phyloP scores from a whole-genome alignment of 2,888 invertebrate genomes.

The Drosophila fungiperda region DNA sequence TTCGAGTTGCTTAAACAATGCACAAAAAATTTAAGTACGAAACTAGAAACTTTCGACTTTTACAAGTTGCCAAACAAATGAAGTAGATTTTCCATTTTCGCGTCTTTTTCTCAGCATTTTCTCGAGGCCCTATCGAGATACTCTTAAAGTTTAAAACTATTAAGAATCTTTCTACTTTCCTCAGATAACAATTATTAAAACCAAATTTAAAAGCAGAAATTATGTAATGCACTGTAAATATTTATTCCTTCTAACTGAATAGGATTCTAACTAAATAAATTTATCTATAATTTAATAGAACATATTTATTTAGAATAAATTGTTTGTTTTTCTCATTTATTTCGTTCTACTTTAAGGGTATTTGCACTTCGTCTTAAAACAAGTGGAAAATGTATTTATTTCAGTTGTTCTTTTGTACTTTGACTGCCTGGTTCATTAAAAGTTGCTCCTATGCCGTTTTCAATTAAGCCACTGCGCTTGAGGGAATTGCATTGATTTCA shows the following conservation, averaged over 20 bases:
- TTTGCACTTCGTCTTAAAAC: not conserved
- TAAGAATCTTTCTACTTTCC: not conserved
- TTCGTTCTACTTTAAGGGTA: conserved; percentile 5
- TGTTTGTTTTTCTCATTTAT: not conserved
- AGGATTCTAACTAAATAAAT: not conserved
- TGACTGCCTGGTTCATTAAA: conserved; percentile 64
- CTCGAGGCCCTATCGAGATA: not conserved
- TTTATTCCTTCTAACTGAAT: not conserved
- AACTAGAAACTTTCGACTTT: conserved; percentile 56
- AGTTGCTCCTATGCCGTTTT: conserved; percentile 67
- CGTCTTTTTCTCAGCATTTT: conserved; percentile 19
- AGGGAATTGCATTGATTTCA: conserved; percentile 70
- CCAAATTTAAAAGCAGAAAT: no score
- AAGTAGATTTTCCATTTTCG: conserved; percentile 65
- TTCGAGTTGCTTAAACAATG: conserved; percentile 33
- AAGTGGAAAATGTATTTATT: not conserved
- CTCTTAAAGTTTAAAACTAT: not conserved
- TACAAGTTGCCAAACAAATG: conserved; percentile 60
- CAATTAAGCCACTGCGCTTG: conserved; percentile 61
- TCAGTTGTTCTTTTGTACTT: conserved; percentile 25
- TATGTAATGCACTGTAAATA: not conserved
- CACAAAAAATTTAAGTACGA: conserved; percentile 34
- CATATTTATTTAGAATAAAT: not conserved
- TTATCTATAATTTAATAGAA: not conserved
- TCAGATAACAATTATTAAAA: not conserved